Percentiles rank a stretch among this genome's conserved stretches.
Evolutionary conservation across 2,797 vertebrate species (phyloP).

Genomic region (Calcarius lapponicus): DNA sequence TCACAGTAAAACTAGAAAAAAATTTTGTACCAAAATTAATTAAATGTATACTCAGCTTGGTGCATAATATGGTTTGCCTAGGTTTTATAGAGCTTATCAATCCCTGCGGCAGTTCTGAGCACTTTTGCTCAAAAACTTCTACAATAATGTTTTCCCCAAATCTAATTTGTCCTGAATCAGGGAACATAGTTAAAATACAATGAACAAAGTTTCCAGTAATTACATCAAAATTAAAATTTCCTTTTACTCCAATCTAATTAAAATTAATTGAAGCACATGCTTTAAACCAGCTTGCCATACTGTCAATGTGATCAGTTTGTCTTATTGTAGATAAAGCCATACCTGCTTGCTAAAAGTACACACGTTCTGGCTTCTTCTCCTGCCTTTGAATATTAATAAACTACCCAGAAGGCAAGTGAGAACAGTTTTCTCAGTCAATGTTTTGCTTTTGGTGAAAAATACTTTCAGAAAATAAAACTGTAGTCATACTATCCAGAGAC

Average conservation of each 20-base stretch:
- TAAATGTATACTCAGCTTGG: not conserved
- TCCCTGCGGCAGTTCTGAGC: not conserved
- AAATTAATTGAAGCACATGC: slow-evolving; percentile 45
- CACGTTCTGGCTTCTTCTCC: not conserved
- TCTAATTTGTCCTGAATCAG: slow-evolving; percentile 20
- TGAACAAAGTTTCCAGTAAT: slow-evolving; percentile 20
- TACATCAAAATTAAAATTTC: slow-evolving; percentile 46
- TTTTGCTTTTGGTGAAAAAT: not conserved
- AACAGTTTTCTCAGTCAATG: not conserved
- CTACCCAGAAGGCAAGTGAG: slow-evolving; percentile 1
- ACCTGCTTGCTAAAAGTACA: slow-evolving; percentile 18
- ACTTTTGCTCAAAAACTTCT: not conserved
- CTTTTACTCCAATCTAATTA: slow-evolving; percentile 50
- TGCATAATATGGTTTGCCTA: not conserved
- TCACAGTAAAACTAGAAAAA: not conserved
- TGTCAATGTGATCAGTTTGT: slow-evolving; percentile 48
- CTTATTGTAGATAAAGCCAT: slow-evolving; percentile 34
- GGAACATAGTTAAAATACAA: slow-evolving; percentile 7
- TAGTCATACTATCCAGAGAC: not conserved
- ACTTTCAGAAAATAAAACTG: not conserved
- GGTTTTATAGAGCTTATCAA: slow-evolving; percentile 11
- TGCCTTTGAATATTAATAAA: slow-evolving; percentile 30
- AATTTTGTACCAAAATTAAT: not conserved
- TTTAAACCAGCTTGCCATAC: slow-evolving; percentile 29
- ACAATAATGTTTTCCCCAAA: not conserved